Evolutionary conservation across 2,113 vertebrate species (phyloP).

Genomic region (Dolichallabes microphthalmus): DNA sequence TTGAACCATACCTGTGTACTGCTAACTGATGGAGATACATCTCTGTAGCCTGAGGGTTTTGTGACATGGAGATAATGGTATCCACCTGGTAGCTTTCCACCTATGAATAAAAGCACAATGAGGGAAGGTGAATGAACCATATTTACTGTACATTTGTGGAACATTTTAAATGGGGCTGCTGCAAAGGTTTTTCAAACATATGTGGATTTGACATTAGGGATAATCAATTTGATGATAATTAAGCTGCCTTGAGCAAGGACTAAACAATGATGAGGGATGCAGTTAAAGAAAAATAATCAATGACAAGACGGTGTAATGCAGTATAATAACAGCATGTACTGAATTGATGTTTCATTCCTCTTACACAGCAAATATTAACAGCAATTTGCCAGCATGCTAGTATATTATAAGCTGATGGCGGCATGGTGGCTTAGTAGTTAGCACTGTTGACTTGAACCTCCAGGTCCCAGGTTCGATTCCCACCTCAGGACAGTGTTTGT

Average conservation of each 20-base stretch:
- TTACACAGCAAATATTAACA: neutral
- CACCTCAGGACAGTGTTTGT: too few relatives aligned
- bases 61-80: conserved; percentile 81
- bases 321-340: neutral
- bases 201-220: neutral
- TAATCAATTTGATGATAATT: neutral
- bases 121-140: neutral
- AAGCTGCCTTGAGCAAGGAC: neutral
- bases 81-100: conserved; percentile 82
- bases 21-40: neutral
- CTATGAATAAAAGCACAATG: conserved; percentile 64
- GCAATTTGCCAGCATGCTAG: too few relatives aligned
- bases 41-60: conserved; percentile 71
- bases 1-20: neutral
- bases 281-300: neutral
- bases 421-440: too few relatives aligned
- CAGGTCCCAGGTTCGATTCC: too few relatives aligned
- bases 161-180: neutral
- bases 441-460: too few relatives aligned
- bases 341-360: neutral
- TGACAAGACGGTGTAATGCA: neutral
- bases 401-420: too few relatives aligned
- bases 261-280: neutral
- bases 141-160: neutral
- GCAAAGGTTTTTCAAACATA: neutral